phyloP scores from a whole-genome alignment of 2,797 vertebrate species.

The Micrastur ruficollis region DNA sequence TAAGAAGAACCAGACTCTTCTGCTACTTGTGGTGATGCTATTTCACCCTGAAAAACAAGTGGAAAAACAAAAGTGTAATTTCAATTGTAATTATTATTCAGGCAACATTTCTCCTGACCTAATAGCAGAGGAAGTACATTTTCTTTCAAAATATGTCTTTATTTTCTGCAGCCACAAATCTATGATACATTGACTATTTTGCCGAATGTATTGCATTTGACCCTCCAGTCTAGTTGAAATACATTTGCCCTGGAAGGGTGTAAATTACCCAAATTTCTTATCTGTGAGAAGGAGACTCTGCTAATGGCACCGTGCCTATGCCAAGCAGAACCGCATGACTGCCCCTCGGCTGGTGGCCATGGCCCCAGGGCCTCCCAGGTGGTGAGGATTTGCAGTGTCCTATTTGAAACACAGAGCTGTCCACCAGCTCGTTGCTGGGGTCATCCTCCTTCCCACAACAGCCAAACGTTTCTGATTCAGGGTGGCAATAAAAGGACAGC shows the following conservation, averaged over 20 bases:
- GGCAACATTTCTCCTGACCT: neutral
- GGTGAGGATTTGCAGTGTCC: neutral
- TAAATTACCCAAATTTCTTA: neutral
- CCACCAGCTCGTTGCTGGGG: neutral
- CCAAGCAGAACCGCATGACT: neutral
- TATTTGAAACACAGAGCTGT: neutral
- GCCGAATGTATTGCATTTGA: neutral
- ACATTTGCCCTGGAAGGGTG: neutral
- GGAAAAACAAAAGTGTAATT: neutral
- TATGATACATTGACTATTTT: neutral
- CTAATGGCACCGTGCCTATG: neutral
- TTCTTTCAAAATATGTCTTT: neutral
- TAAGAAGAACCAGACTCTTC: neutral
- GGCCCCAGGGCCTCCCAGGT: neutral
- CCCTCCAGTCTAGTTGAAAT: neutral
- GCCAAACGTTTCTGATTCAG: neutral
- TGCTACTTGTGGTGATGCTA: neutral
- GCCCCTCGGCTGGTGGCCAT: neutral
- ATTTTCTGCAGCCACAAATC: neutral
- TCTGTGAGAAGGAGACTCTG: neutral
- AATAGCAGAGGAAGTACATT: neutral
- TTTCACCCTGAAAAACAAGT: neutral
- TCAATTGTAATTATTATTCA: neutral
- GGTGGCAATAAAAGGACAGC: neutral
- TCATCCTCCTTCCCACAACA: neutral